Evolutionary conservation across 2,888 invertebrate genomes (phyloP).

Genomic region (Ormyrus thymus): DNA sequence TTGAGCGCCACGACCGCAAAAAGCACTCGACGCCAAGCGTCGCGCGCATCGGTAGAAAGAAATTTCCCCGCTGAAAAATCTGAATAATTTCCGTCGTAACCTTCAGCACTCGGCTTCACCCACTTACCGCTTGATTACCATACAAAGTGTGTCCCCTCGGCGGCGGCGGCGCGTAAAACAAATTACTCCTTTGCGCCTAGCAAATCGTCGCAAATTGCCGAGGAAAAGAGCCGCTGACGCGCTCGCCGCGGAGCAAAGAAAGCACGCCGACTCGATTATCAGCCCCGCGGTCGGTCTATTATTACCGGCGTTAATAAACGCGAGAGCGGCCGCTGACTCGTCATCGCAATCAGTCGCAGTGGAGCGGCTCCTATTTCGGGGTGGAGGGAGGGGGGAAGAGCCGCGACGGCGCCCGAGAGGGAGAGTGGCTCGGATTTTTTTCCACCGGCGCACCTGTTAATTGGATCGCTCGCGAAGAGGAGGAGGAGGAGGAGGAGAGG

Average conservation of each 20-base stretch:
- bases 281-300: constrained; percentile 32
- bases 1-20: background rate
- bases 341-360: constrained; percentile 33
- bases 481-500: no score
- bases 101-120: background rate
- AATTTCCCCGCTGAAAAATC: no score
- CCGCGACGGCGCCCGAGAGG: background rate
- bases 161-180: background rate
- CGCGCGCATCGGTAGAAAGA: no score
- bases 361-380: constrained; percentile 34
- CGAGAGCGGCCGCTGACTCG: background rate
- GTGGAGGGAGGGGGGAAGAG: background rate
- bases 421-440: no score
- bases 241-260: background rate
- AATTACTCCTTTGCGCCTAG: constrained; percentile 18
- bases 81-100: no score
- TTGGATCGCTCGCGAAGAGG: no score
- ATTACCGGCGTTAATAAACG: constrained; percentile 47
- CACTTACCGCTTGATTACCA: background rate
- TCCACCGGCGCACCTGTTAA: no score
- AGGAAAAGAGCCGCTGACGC: background rate
- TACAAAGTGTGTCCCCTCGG: no score
- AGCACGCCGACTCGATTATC: constrained; percentile 24
- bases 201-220: constrained; percentile 7
- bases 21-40: no score